Base-by-base conservation (phyloP, 2,888 invertebrate genomes). In the Ceratothoa steindachneri region DNA sequence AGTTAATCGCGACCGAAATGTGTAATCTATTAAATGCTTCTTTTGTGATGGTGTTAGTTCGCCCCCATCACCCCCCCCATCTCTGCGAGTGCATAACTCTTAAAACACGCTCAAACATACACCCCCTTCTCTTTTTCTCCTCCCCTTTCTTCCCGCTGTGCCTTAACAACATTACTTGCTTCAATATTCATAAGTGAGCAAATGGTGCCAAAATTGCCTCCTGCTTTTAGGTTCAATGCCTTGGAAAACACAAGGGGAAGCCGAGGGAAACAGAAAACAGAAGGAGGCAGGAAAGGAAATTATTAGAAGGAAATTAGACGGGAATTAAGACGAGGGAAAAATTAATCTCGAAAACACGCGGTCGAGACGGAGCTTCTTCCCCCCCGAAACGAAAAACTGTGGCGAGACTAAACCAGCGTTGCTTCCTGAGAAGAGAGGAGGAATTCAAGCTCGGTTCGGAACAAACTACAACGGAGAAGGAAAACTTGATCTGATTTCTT, bases 171-270 rank as follows among this genome's bases (percentile, higher is more conserved):
- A 75, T 75, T 75, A 75, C 75, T 74, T 74, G 71, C 75, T 75
- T 75, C 75, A 75, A 75, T 75, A 75, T 75, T 75, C 75, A 75
- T 75, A 75, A 75, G 75, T 75, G 75, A 75, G 75, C 75, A 72
- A 75, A 75, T 75, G 75, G 75, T 68, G 71, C 75, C 75, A 75
- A 75, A 75, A 75, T 75, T 75, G 69, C 75, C 75, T 75, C 71
- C 72, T 72, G 75, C 75, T 75, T 75, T 75, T 75, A 75, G 71
- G 75, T 72, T 69, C 64, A 19, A 71, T 60, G 60, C 60, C 27
- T 60, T 24, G 60, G 60, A 60, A 60, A 60, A 60, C 60, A 60
- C 60, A 31, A 52, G 70, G 28, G 53, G 41, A 24, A 30, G 7
- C 27, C 19, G 19, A 68, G 52, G 22, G 30, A 31, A 7, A 30